Evolutionary conservation across 2,113 vertebrate species (phyloP), one percentile per base, ranked within the genome.

Genomic region (Anhinga anhinga): DNA sequence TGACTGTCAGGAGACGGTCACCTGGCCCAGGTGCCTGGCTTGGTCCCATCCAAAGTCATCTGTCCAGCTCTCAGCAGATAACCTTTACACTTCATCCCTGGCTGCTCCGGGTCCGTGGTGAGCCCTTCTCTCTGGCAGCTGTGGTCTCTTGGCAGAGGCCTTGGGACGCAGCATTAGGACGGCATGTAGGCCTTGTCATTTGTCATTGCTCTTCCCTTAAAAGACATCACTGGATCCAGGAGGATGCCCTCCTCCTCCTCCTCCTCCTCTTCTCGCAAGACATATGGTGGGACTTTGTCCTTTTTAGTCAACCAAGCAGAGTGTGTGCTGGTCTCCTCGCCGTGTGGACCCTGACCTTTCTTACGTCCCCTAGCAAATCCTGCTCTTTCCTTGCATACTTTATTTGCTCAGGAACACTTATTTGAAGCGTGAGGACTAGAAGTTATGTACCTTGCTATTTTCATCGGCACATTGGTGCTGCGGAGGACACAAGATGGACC

Each of bases 81-180:
- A 66, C 27, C 25, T 59, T 52, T n/a, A 23, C 7, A 5, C n/a
- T 47, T 56, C 84, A n/a, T 29, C 72, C 36, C 55, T 26, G 30
- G 42, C 82, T 82, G 73, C 73, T 84, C 53, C 0, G 0, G 23
- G 23, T 29, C 36, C 0, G 0, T 23, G 73, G 21, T 81, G 86
- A 87, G 63, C 78, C 61, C 70, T 74, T 47, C 42, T 44, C 26
- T 40, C 42, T 6, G 45, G 26, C 42, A 55, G 67, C 82, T 32
- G 44, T 5, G 6, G 17, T 58, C 58, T 72, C 56, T 47, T 58
- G 30, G 59, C 76, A 86, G 66, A 47, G 34, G 42, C 30, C 7
- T 0, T 38, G 78, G 67, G 62, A 40, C 4, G 3, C 45, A 58
- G 38, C 29, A 2, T 26, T 38, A 38, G 67, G 88, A 14, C 6